These are phyloP conservation scores for Cyclina sinensis DNA, from an alignment of 1,140 invertebrate species.

Conservation along the genomic window DNA sequence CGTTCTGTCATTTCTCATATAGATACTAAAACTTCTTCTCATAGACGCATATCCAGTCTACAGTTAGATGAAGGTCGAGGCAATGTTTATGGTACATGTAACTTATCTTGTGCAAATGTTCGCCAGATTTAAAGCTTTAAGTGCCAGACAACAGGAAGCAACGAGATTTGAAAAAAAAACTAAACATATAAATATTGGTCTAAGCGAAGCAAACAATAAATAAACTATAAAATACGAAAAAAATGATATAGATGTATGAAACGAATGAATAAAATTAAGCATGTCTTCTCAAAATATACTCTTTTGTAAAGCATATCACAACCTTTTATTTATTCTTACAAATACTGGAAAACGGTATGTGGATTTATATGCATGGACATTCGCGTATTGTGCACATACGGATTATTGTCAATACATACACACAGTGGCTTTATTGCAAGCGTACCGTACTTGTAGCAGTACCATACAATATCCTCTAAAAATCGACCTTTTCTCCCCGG, in stretches of 20 bases:
- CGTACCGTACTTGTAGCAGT: too few relatives aligned
- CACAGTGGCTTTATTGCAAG: too few relatives aligned
- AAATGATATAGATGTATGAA: conserved; percentile 39
- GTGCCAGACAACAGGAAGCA: conserved; percentile 39
- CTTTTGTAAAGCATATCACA: conserved; percentile 28
- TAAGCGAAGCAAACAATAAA: conserved; percentile 57
- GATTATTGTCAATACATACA: too few relatives aligned
- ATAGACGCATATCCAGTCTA: too few relatives aligned
- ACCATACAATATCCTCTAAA: too few relatives aligned
- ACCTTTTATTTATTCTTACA: conserved; percentile 32
- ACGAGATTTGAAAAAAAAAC: conserved; percentile 17
- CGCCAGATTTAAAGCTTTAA: conserved; percentile 11
- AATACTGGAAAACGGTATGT: neutral
- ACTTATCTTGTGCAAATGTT: conserved; percentile 20
- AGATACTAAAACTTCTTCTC: too few relatives aligned
- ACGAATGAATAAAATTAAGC: conserved; percentile 47
- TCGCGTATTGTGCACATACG: neutral
- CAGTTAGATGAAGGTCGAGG: neutral
- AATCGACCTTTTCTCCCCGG: too few relatives aligned
- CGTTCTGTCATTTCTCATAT: too few relatives aligned
- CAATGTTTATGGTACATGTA: neutral
- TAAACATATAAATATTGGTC: conserved; percentile 39
- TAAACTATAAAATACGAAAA: conserved; percentile 32
- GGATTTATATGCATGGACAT: neutral
- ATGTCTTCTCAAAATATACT: conserved; percentile 52